Evolutionary conservation across 2,888 invertebrate genomes (phyloP).

Genomic region (Synanthedon vespiformis): DNA sequence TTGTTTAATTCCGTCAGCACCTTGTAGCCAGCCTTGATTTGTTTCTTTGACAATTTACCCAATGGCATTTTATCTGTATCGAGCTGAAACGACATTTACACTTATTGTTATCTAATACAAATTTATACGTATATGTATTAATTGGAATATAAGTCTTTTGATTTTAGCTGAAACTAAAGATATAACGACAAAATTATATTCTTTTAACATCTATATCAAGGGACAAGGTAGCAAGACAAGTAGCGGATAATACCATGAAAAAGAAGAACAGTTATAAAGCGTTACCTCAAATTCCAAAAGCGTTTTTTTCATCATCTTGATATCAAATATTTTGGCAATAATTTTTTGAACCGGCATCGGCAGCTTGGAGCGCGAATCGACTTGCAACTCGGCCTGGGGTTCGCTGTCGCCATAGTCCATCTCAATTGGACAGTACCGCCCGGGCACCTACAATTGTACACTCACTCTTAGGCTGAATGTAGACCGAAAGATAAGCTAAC

Average conservation of each 20-base stretch:
- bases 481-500: too few relatives aligned
- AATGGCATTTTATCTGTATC: constrained; percentile 98
- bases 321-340: constrained; percentile 89
- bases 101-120: too few relatives aligned
- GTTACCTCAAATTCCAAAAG: constrained; percentile 91
- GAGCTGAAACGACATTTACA: constrained; percentile 52
- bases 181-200: too few relatives aligned
- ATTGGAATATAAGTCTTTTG: too few relatives aligned
- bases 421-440: constrained; percentile 86
- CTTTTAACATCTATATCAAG: too few relatives aligned
- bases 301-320: constrained; percentile 90
- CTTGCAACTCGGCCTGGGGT: constrained; percentile 41
- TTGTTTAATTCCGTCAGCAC: constrained; percentile 80
- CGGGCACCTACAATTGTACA: constrained; percentile 61
- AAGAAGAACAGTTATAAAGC: not conserved
- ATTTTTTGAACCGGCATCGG: constrained; percentile 83
- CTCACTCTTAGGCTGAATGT: too few relatives aligned
- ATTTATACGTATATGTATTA: too few relatives aligned
- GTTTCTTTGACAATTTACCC: constrained; percentile 92
- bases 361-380: constrained; percentile 75
- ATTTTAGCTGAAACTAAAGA: too few relatives aligned
- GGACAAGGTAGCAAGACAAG: too few relatives aligned
- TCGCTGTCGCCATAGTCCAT: constrained; percentile 83
- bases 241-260: not conserved
- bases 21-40: constrained; percentile 86